Evolutionary conservation across 2,113 vertebrate genomes (phyloP).

Genomic region (Pseudolaguvia tuberculata): DNA sequence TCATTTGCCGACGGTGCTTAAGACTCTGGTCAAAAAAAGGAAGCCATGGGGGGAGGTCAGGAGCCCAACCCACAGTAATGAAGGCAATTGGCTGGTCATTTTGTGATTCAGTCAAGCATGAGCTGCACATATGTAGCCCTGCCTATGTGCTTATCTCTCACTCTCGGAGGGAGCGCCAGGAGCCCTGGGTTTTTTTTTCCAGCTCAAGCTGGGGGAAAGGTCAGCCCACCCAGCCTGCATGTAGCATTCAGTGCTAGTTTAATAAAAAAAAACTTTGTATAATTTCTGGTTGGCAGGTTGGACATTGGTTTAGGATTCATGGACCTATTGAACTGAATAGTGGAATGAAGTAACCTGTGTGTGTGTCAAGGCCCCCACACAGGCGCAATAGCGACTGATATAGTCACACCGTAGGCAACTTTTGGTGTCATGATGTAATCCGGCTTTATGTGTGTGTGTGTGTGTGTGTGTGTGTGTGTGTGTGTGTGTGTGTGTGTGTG

Average conservation of each 20-base stretch:
- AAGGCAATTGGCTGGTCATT: conserved; percentile 65
- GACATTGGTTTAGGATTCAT: conserved; percentile 30
- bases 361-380: too few species aligned
- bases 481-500: too few species aligned
- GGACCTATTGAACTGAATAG: conserved; percentile 5
- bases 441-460: too few species aligned
- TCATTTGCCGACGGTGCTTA: conserved; percentile 54
- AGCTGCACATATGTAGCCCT: conserved; percentile 64
- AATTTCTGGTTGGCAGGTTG: background rate
- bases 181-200: conserved; percentile 25
- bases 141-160: conserved; percentile 71
- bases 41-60: conserved; percentile 64
- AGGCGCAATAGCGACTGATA: too few species aligned
- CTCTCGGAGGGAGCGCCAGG: conserved; percentile 59
- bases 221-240: conserved; percentile 12
- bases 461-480: too few species aligned
- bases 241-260: background rate
- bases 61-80: conserved; percentile 66
- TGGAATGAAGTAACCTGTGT: conserved; percentile 21
- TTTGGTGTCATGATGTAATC: too few species aligned
- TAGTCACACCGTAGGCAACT: too few species aligned
- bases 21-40: conserved; percentile 47
- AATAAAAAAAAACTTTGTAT: conserved; percentile 3
- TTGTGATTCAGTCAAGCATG: conserved; percentile 65
- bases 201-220: conserved; percentile 14